Conservation (phyloP, 2,797 vertebrate species). For the Pogoniulus pusillus region DNA sequence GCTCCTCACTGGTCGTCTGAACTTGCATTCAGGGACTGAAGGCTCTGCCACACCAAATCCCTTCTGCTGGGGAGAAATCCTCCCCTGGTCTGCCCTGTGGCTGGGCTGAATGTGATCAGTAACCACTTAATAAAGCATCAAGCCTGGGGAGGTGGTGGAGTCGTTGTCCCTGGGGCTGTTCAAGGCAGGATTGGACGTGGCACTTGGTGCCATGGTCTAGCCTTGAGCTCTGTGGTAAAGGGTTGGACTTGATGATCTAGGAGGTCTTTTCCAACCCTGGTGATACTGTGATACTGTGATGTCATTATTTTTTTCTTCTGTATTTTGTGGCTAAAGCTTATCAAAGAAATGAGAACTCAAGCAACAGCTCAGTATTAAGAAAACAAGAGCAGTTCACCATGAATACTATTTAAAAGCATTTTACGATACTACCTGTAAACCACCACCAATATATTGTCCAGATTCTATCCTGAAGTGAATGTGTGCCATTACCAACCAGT, state of each 20-base stretch:
- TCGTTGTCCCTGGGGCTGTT: too few relatives aligned
- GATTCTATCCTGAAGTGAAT: conserved; percentile 63
- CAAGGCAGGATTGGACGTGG: too few relatives aligned
- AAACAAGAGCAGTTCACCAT: conserved; percentile 47
- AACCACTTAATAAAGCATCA: neutral
- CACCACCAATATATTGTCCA: conserved; percentile 47
- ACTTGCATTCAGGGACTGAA: neutral
- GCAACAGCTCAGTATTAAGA: conserved; percentile 60
- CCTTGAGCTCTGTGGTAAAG: too few relatives aligned
- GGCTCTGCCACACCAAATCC: neutral
- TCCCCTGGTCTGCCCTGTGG: neutral
- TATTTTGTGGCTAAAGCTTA: conserved; percentile 29
- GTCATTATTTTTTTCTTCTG: conserved; percentile 38
- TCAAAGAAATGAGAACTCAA: conserved; percentile 35
- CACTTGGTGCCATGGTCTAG: too few relatives aligned
- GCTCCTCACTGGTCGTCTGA: neutral
- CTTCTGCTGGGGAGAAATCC: neutral
- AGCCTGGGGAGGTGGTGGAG: too few relatives aligned
- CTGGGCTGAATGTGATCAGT: conserved; percentile 5
- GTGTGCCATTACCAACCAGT: conserved; percentile 53
- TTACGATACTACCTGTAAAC: conserved; percentile 64
- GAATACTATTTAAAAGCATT: conserved; percentile 59
- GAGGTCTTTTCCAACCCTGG: too few relatives aligned
- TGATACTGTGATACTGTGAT: too few relatives aligned
- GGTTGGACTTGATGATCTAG: too few relatives aligned